Base-by-base conservation (phyloP, 1,140 invertebrate genomes). In the Penaeus chinensis region DNA sequence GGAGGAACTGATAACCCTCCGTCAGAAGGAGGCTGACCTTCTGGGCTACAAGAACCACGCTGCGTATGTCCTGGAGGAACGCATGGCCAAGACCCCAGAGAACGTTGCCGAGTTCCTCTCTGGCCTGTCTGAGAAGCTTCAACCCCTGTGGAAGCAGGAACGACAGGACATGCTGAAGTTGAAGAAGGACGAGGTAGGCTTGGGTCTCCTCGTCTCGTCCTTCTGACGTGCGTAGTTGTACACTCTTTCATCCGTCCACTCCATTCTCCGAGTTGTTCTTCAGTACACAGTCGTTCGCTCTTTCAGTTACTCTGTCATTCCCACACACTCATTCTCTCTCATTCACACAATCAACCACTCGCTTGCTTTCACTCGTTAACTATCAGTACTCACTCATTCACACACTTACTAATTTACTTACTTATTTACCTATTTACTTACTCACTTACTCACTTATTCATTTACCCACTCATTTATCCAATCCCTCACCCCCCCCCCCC, bases 61-160 rank as follows among this genome's bases (percentile, higher is more conserved):
- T 54, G 91, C 92, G 18, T 94, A 92, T 91, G 91, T 93, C 2
- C 90, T 93, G 24, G 93, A 94, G 84, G 92, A 94, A 91, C 90
- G 93, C 27, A 94, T 94, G 93, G 93, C 93, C 8, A 93, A 94
- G 89, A 92, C 90, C 79, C 92, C 93, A 47, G 92, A 93, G 69
- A 92, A 89, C 79, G 94, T 94, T 16, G 86, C 90, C 13, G 90
- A 91, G 19, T 94, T 94, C 90, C 91, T 94, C 18, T 86, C 89
- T 16, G 92, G 93, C 65, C 90, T 94, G n/a, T 89, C 90, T n/a
- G 81, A 90, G 18, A 93, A 94, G 85, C 91, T 94, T n/a, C 90
- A 92, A 83, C 91, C 92, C 19, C 89, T 94, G 7, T 93, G 93
- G 91, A 86, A 92, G 22, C 89, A 92, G 77, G 94, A 94, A 90